Base-by-base conservation (phyloP, 1,140 invertebrate species). In the Pteromalus puparum region DNA sequence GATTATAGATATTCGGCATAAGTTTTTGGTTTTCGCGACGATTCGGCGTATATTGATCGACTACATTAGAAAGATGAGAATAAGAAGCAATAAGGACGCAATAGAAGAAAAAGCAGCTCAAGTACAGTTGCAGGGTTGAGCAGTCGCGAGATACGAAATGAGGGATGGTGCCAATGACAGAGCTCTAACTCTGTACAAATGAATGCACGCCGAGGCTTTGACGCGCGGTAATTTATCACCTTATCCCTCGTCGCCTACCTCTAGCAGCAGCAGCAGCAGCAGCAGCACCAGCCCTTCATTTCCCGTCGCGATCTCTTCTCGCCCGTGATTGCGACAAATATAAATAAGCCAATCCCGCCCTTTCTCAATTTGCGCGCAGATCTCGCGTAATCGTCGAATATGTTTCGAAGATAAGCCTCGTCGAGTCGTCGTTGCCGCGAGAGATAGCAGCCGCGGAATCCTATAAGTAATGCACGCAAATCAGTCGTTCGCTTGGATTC, bases 91-190 rank as follows among this genome's bases (percentile, higher is more conserved):
- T 61, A 18, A 21, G 12, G 1, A 53, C 13, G 18, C 13, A 53
- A 21, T 15, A 53, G 30, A 34, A 53, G 48, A 53, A 53, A 53
- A 53, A 53, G 48, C 48, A 21, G 18, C 48, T 53, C 13, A 21
- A 53, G 48, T 15, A 53, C 12, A 53, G 48, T 61, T 2, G 53
- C 53, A 61, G 53, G 6, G 4, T n/a, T 21, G 18, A n/a, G 53
- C 18, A 81, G 38, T 12, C 38, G 38, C 6, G 9, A 70, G 77
- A 73, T 86, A 87, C 73, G 80, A 87, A 90, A 91, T 91, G 90
- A 91, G 87, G 87, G 88, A 91, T 91, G 89, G 82, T 90, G 89
- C 86, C 90, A 89, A 90, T 89, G 91, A 90, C 90, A 91, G 90
- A 89, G 88, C 88, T 87, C 88, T 88, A 90, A 80, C 65, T 88